Conservation (phyloP, 2,888 invertebrate genomes). For the Tachina grossa region DNA sequence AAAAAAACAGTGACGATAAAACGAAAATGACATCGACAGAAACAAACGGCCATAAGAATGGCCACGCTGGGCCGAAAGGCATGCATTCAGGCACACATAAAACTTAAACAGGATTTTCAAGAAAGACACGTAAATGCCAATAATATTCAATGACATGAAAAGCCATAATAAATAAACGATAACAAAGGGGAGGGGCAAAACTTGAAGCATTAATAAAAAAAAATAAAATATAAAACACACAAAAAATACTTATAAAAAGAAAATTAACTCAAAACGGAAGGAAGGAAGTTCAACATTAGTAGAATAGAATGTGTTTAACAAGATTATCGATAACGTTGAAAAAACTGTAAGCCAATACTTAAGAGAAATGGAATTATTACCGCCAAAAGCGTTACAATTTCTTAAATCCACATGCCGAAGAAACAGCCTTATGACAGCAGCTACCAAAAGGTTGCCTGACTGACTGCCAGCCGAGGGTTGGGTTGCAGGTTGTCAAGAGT, state of each 20-base stretch:
- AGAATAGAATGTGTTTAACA: conserved; percentile 69
- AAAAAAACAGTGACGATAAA: conserved; percentile 13
- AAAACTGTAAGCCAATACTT: conserved; percentile 56
- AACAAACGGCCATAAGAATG: conserved; percentile 36
- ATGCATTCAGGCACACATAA: conserved; percentile 49
- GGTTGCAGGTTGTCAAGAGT: conserved; percentile 20
- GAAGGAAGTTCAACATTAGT: conserved; percentile 67
- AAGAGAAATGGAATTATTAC: conserved; percentile 49
- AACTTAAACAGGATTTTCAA: conserved; percentile 44
- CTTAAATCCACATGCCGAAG: conserved; percentile 45
- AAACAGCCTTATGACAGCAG: conserved; percentile 25
- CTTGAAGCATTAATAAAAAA: conserved; percentile 29
- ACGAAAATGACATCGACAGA: conserved; percentile 36
- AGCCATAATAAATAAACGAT: conserved; percentile 57
- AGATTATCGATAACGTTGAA: conserved; percentile 64
- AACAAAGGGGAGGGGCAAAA: conserved; percentile 48
- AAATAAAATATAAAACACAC: conserved; percentile 2
- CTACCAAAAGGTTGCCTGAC: conserved; percentile 20
- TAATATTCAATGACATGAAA: conserved; percentile 68
- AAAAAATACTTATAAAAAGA: neutral
- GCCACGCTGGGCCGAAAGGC: conserved; percentile 27
- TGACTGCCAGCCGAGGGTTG: neutral
- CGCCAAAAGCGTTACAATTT: conserved; percentile 59
- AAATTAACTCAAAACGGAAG: conserved; percentile 58
- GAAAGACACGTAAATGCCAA: conserved; percentile 62